A percentile compares a stretch with the other conserved stretches of the same genome.
Evolutionary conservation across 2,113 vertebrate genomes (phyloP).

Genomic region (Pheucticus melanocephalus): DNA sequence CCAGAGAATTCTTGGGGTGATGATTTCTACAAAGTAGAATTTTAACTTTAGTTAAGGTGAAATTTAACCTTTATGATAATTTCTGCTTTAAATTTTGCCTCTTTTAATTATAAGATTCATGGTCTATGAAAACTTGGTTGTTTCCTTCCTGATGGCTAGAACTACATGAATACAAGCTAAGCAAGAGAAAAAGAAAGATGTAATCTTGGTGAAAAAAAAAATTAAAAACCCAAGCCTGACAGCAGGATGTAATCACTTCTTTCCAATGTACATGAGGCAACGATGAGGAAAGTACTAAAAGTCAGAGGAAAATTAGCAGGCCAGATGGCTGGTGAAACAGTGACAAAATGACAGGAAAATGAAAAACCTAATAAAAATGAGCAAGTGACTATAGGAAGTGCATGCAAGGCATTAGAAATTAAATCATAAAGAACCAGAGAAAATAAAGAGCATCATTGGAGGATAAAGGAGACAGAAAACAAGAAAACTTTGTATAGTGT

Average conservation of each 20-base stretch:
- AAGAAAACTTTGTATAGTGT: not conserved
- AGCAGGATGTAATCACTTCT: conserved; percentile 37
- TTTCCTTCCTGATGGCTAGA: not conserved
- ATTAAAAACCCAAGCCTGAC: not conserved
- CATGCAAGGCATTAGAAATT: conserved; percentile 8
- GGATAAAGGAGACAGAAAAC: not conserved
- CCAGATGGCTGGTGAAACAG: conserved; percentile 45
- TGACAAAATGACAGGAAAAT: conserved; percentile 40
- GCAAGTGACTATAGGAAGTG: conserved; percentile 13
- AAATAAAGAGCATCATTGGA: not conserved
- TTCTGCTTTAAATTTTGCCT: not conserved
- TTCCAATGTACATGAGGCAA: conserved; percentile 27
- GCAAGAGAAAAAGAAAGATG: not conserved
- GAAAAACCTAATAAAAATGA: conserved; percentile 48
- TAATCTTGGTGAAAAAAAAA: not conserved
- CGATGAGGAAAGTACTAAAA: conserved; percentile 43
- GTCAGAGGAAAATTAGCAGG: conserved; percentile 37
- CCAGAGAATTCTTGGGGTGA: not conserved
- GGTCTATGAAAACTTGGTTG: not conserved
- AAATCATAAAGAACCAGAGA: not conserved
- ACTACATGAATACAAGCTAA: not conserved
- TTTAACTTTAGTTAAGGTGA: not conserved
- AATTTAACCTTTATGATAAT: not conserved
- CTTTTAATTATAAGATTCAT: not conserved
- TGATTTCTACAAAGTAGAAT: not conserved